Conservation (phyloP, 2,113 vertebrate genomes). For the Speoplatyrhinus poulsoni region DNA sequence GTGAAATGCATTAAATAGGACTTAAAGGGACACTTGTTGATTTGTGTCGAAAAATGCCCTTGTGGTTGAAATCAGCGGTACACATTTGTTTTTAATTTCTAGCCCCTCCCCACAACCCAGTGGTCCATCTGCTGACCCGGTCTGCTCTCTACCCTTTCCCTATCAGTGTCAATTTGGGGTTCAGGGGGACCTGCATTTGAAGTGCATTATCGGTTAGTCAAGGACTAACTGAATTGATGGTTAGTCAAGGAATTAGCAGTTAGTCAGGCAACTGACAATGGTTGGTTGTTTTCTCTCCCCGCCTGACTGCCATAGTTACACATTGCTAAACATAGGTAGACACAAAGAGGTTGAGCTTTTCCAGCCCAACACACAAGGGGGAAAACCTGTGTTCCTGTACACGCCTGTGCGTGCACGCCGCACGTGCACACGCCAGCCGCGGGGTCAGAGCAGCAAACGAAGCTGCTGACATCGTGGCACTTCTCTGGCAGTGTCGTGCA, state of each 20-base stretch:
- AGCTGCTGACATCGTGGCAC: conserved; percentile 70
- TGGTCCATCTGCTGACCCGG: no score
- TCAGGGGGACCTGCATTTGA: conserved; percentile 21
- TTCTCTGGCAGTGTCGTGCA: conserved; percentile 67
- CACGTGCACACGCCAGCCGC: conserved; percentile 21
- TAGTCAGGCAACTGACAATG: conserved; percentile 31
- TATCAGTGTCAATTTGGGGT: no score
- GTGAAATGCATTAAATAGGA: not conserved
- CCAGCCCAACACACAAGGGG: not conserved
- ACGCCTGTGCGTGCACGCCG: conserved; percentile 7
- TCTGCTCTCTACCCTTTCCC: no score
- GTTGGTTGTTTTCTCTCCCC: conserved; percentile 2
- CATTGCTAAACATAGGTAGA: conserved; percentile 18
- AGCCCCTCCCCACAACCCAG: no score
- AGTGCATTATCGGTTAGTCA: not conserved
- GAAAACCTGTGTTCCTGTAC: not conserved
- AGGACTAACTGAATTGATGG: not conserved
- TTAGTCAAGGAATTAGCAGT: conserved; percentile 27
- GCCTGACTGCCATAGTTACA: conserved; percentile 13
- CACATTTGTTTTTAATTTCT: not conserved
- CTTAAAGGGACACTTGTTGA: conserved; percentile 9
- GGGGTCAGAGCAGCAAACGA: conserved; percentile 61
- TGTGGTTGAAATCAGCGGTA: no score
- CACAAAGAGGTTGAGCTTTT: not conserved
- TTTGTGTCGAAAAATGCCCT: no score